Evolutionary conservation across 2,113 vertebrate genomes (phyloP).

Genomic region (Festucalex cinctus): DNA sequence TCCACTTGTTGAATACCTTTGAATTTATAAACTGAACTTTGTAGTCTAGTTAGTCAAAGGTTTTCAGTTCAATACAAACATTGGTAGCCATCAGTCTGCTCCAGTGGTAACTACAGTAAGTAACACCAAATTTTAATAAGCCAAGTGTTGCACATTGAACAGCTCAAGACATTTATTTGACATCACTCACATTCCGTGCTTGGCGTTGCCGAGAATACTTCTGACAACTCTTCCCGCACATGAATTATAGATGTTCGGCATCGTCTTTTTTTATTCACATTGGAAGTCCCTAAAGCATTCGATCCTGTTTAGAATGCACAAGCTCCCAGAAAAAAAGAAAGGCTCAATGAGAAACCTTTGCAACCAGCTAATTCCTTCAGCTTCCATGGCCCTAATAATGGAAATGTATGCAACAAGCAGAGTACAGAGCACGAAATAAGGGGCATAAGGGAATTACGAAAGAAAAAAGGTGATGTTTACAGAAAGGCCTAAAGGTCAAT

Average conservation of each 20-base stretch:
- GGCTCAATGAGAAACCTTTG: conserved; percentile 41
- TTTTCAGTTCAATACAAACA: background rate
- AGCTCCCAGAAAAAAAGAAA: conserved; percentile 2
- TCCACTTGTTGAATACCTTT: background rate
- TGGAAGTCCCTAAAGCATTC: conserved; percentile 53
- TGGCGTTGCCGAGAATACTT: conserved; percentile 38
- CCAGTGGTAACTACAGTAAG: no score
- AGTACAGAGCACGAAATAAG: background rate
- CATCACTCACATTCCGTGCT: conserved; percentile 37
- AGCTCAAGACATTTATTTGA: conserved; percentile 27
- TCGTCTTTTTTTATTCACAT: conserved; percentile 61
- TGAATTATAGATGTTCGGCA: conserved; percentile 62
- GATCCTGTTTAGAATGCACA: conserved; percentile 38
- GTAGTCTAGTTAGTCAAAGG: background rate
- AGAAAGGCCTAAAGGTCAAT: conserved; percentile 61
- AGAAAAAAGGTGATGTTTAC: conserved; percentile 28
- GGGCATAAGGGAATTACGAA: background rate
- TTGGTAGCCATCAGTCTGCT: background rate
- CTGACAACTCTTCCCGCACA: conserved; percentile 47
- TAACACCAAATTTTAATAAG: conserved; percentile 4
- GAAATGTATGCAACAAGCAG: conserved; percentile 12
- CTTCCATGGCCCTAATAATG: conserved; percentile 35
- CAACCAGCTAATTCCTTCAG: conserved; percentile 34
- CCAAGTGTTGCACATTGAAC: conserved; percentile 1
- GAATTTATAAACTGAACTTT: background rate